Evolutionary conservation across 2,888 invertebrate species (phyloP), one percentile per base, ranked within the genome.

Genomic region (Danaus chrysippus): DNA sequence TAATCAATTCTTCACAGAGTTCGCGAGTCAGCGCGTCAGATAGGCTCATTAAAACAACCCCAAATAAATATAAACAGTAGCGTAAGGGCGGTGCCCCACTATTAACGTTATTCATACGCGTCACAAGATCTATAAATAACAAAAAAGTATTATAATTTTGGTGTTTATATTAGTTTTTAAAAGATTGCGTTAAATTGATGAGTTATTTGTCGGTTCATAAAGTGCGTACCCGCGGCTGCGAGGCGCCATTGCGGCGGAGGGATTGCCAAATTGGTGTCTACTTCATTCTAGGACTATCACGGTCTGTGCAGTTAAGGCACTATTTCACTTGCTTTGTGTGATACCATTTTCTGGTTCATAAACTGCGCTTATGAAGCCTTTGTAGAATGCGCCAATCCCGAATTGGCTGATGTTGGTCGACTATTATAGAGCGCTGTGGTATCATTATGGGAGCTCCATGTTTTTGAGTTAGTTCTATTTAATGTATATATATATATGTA

Each of bases 21-120:
- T 88, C 80, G 86, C 90, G 90, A 88, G 87, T 88, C 89, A 87
- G 82, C 86, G 88, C 86, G 82, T 80, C 81, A 87, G 88, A 89
- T 87, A 88, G 86, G 87, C 87, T 88, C 87, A 89, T 89, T 89
- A 88, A 84, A 77, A 76, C 83, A 79, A 87, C 88, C 89, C 89
- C 88, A 88, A 88, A 90, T 88, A 89, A 88, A 89, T 87, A 90
- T 87, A 89, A 90, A 90, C 90, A 89, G 89, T 86, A 87, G 87
- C 85, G 15, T 10, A 17, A 77, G 79, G 85, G 84, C 85, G 83
- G 84, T 77, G 81, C 84, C 87, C 88, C 78, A 84, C 86, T 88
- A 87, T 88, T 88, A 87, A 84, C 87, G 83, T 88, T 87, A 88
- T 85, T 91, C 87, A 87, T 89, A 89, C 88, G 89, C 88, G 83